These are phyloP conservation scores for Onychomys arenicola DNA, from an alignment of 2,797 vertebrate species.

Conservation along the genomic window DNA sequence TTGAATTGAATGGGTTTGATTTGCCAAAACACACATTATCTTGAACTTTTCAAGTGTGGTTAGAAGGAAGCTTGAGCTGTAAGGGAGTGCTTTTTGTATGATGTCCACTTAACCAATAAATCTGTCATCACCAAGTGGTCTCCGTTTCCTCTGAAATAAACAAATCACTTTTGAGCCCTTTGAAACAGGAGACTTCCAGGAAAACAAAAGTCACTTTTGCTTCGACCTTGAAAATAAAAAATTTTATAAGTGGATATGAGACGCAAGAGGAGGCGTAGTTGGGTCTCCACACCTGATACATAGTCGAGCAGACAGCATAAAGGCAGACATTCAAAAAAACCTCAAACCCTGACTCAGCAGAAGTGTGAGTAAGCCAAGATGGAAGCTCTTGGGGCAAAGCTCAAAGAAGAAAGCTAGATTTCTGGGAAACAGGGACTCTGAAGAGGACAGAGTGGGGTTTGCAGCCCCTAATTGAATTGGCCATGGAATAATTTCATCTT, in stretches of 20 bases:
- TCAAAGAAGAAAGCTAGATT: constrained; percentile 75
- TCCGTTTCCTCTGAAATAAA: constrained; percentile 92
- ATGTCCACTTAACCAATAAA: constrained; percentile 92
- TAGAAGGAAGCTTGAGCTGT: constrained; percentile 83
- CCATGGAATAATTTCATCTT: constrained; percentile 33
- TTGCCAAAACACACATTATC: constrained; percentile 84
- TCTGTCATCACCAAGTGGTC: constrained; percentile 91
- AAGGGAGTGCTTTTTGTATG: constrained; percentile 80
- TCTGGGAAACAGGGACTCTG: constrained; percentile 73
- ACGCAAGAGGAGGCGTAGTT: constrained; percentile 84
- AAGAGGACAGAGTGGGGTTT: constrained; percentile 63
- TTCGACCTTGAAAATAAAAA: constrained; percentile 88
- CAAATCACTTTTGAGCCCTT: constrained; percentile 90
- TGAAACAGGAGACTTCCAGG: constrained; percentile 88
- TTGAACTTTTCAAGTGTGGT: constrained; percentile 82
- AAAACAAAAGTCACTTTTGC: constrained; percentile 90
- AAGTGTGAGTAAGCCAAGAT: constrained; percentile 83
- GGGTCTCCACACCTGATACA: constrained; percentile 87
- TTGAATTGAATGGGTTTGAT: constrained; percentile 77
- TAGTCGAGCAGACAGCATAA: constrained; percentile 83
- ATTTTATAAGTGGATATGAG: constrained; percentile 89
- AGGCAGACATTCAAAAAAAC: constrained; percentile 86
- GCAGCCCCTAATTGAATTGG: background rate
- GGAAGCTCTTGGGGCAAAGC: constrained; percentile 80
- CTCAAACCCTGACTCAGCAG: constrained; percentile 80